phyloP scores from a whole-genome alignment of 2,888 invertebrate genomes.

The Papilio protenor region DNA sequence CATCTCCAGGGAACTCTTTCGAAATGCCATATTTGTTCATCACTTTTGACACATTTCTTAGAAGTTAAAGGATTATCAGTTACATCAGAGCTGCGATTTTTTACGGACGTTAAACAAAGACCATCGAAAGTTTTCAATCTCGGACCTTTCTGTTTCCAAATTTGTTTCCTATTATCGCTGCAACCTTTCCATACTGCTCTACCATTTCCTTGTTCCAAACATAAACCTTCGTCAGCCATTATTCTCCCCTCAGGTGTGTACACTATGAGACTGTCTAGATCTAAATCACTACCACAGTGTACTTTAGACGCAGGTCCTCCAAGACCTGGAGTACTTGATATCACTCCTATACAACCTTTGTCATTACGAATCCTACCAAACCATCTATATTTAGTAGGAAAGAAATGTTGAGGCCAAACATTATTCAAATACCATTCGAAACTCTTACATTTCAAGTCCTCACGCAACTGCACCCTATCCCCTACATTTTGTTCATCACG shows the following conservation, averaged over 20 bases:
- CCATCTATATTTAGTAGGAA: slow-evolving; percentile 93
- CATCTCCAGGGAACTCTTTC: slow-evolving; percentile 88
- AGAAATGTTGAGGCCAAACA: slow-evolving; percentile 98
- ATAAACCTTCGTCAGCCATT: slow-evolving; percentile 95
- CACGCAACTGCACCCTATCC: slow-evolving; percentile 87
- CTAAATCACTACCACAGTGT: slow-evolving; percentile 84
- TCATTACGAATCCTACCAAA: slow-evolving; percentile 92
- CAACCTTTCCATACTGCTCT: slow-evolving; percentile 90
- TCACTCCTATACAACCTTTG: slow-evolving; percentile 70
- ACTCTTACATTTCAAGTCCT: slow-evolving; percentile 91
- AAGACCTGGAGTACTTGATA: slow-evolving; percentile 84
- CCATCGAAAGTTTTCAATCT: slow-evolving; percentile 68
- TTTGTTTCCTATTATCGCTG: slow-evolving; percentile 86
- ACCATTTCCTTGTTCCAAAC: slow-evolving; percentile 88
- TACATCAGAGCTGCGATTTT: slow-evolving; percentile 59
- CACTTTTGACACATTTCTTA: slow-evolving; percentile 82
- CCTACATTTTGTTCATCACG: slow-evolving; percentile 86
- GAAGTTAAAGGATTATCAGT: slow-evolving; percentile 80
- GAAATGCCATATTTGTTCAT: slow-evolving; percentile 88
- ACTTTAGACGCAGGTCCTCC: slow-evolving; percentile 88
- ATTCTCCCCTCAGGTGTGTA: slow-evolving; percentile 88
- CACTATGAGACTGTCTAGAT: slow-evolving; percentile 88
- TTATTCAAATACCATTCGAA: slow-evolving; percentile 97
- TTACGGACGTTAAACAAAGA: slow-evolving; percentile 66
- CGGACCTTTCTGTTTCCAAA: slow-evolving; percentile 86